Evolutionary conservation across 2,888 invertebrate genomes (phyloP).

Genomic region (Euplexia lucipara): DNA sequence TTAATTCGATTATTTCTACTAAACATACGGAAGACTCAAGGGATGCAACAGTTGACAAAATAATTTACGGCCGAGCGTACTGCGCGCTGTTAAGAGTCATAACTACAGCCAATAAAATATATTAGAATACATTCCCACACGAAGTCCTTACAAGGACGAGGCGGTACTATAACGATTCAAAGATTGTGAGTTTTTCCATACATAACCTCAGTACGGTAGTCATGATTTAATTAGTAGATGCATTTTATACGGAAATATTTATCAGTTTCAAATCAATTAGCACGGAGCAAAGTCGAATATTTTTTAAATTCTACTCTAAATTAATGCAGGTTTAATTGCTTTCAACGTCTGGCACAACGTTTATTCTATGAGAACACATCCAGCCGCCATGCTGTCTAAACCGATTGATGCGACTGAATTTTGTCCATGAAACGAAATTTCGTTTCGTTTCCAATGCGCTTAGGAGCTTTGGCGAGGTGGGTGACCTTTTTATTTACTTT

Average conservation of each 20-base stretch:
- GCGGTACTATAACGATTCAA: slow-evolving; percentile 34
- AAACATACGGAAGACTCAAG: slow-evolving; percentile 17
- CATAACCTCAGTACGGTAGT: slow-evolving; percentile 18
- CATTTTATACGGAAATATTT: neutral
- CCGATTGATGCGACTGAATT: slow-evolving; percentile 83
- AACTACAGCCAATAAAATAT: slow-evolving; percentile 46
- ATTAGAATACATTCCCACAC: slow-evolving; percentile 48
- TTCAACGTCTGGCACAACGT: slow-evolving; percentile 30
- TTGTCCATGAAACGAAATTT: slow-evolving; percentile 73
- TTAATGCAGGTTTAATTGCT: slow-evolving; percentile 25
- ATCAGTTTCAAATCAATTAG: neutral
- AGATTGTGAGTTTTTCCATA: slow-evolving; percentile 20
- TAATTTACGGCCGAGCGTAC: slow-evolving; percentile 24
- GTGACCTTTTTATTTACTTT: slow-evolving; percentile 64
- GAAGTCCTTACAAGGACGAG: slow-evolving; percentile 31
- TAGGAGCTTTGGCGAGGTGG: slow-evolving; percentile 68
- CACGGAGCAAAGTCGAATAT: neutral
- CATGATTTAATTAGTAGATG: slow-evolving; percentile 27
- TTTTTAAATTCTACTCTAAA: neutral
- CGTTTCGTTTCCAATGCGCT: slow-evolving; percentile 73
- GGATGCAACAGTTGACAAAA: slow-evolving; percentile 58
- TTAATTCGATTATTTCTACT: slow-evolving; percentile 9
- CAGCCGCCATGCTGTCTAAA: slow-evolving; percentile 77
- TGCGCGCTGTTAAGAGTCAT: slow-evolving; percentile 30
- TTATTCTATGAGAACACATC: slow-evolving; percentile 73